phyloP scores from a whole-genome alignment of 2,113 vertebrate genomes.

The Rhadina sibilatrix region DNA sequence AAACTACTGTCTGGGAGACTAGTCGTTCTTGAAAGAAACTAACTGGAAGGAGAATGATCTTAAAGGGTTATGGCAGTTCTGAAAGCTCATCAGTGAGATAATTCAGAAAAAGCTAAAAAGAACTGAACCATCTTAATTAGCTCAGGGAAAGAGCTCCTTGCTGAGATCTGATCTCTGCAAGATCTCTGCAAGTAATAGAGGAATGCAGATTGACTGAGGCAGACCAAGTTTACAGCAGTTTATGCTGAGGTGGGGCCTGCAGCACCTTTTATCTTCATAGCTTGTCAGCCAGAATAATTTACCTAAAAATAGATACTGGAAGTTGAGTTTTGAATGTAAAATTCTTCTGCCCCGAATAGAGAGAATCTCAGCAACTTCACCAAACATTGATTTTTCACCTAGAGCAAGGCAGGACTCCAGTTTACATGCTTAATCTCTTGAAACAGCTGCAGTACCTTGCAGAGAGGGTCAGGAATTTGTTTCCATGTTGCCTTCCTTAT shows the following conservation, averaged over 20 bases:
- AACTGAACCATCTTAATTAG: not conserved
- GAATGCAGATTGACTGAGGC: not conserved
- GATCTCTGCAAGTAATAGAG: not conserved
- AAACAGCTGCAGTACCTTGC: not conserved
- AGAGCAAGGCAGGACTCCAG: not conserved
- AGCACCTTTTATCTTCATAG: conserved; percentile 40
- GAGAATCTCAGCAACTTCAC: not conserved
- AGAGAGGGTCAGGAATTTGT: not conserved
- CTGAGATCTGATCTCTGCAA: not conserved
- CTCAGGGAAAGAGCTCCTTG: not conserved
- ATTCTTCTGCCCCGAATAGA: not conserved
- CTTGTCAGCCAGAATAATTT: conserved; percentile 25
- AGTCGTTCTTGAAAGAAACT: not conserved
- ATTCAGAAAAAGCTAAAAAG: not conserved
- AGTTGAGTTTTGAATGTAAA: conserved; percentile 13
- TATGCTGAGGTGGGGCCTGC: conserved; percentile 1
- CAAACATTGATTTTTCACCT: not conserved
- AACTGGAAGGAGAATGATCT: not conserved
- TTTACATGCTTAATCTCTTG: not conserved
- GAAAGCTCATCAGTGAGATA: not conserved
- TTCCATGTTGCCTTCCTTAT: not conserved
- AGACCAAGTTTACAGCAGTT: not conserved
- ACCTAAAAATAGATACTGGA: conserved; percentile 48
- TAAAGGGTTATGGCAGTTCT: not conserved
- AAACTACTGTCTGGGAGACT: not conserved